phyloP scores from a whole-genome alignment of 2,797 vertebrate species.

The Odontamblyopus rebecca region DNA sequence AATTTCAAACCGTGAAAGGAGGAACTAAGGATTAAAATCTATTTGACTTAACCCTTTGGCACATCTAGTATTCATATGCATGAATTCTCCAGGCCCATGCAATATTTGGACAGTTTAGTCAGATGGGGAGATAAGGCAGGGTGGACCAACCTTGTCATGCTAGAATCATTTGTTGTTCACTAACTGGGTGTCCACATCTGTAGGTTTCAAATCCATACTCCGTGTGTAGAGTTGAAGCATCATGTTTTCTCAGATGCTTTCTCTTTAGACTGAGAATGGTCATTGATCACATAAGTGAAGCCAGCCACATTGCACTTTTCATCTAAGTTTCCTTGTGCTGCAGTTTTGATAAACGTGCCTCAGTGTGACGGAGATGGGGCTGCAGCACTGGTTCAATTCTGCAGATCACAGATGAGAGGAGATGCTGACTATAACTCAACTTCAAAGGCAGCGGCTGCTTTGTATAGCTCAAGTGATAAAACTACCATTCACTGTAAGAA shows the following conservation, averaged over 20 bases:
- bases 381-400: conserved; percentile 23
- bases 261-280: background rate
- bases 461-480: conserved; percentile 60
- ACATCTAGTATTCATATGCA: background rate
- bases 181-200: background rate
- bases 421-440: conserved; percentile 24
- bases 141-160: background rate
- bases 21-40: background rate
- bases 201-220: too few relatives aligned
- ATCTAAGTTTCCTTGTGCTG: background rate
- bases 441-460: conserved; percentile 64
- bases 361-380: conserved; percentile 17
- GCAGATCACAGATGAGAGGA: conserved; percentile 21
- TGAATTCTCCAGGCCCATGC: background rate
- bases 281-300: conserved; percentile 2
- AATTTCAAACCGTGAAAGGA: background rate
- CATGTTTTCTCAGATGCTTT: background rate
- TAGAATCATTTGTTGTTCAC: background rate
- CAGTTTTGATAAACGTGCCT: conserved; percentile 19
- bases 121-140: too few relatives aligned
- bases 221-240: background rate
- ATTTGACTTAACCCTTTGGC: background rate
- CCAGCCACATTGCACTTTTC: background rate
- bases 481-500: conserved; percentile 68
- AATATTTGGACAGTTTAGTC: background rate